These are phyloP conservation scores for Meloidogyne floridensis DNA, from an alignment of 1,140 invertebrate genomes.

Conservation along the genomic window DNA sequence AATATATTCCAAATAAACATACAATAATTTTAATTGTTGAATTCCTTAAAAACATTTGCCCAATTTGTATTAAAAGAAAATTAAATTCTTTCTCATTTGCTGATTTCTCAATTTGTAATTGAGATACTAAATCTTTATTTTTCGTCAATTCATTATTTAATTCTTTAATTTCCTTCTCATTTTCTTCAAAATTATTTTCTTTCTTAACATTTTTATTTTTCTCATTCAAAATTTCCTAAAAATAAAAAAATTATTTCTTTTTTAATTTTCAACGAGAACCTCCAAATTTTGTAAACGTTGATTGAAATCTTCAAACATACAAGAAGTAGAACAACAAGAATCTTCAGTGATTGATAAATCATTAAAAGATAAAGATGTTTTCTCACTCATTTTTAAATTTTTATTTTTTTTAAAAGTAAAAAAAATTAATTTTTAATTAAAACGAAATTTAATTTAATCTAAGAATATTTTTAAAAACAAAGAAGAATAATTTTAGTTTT, in stretches of 20 bases:
- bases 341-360: background rate
- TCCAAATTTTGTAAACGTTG: background rate
- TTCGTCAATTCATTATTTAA: background rate
- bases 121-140: background rate
- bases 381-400: background rate
- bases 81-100: background rate
- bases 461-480: too few relatives aligned
- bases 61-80: background rate
- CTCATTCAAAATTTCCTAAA: background rate
- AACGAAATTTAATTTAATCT: too few relatives aligned
- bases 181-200: slow-evolving; percentile 1
- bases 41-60: background rate
- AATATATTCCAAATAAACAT: background rate
- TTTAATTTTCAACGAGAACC: background rate
- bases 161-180: background rate
- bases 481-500: too few relatives aligned
- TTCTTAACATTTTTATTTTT: background rate
- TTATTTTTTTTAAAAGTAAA: background rate
- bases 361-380: slow-evolving; percentile 6
- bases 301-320: background rate
- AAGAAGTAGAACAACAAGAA: background rate
- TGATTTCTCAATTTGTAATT: background rate
- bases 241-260: background rate
- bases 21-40: background rate
- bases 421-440: too few relatives aligned